Base-by-base conservation (phyloP, 1,140 invertebrate species). In the Zelostemma sp. region DNA sequence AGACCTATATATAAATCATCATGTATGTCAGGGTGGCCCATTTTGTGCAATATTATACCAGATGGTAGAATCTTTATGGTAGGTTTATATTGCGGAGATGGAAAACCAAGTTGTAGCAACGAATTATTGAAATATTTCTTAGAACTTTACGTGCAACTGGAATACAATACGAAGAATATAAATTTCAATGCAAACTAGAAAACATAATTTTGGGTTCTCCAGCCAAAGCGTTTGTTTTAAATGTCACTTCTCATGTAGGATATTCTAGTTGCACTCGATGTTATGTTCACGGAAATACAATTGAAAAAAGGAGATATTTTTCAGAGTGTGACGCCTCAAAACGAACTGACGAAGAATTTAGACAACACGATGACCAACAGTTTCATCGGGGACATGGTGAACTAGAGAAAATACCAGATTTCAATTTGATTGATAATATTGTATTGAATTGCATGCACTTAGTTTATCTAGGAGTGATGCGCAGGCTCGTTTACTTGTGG, bases 381-480 rank as follows among this genome's bases (percentile, higher is more conserved):
- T 65, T 56, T 38, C 46, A 69, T n/a, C 46, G 41, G 17, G 12
- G 0, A 2, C 4, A n/a, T 1, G 11, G 14, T 31, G 51, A 40
- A 47, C 21, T 68, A 25, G 48, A 49, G 57, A 50, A 55, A 38
- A 58, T 67, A 25, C 58, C 46, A n/a, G 62, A 63, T 46, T 72
- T 66, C 38, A 17, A 72, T 45, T 45, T 67, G 14, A 31, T 66
- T 17, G 53, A 53, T 49, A 55, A 68, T 47, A 75, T 85, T 66
- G 72, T 76, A 0, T 11, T 74, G 0, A 78, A 84, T 46, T 74
- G 68, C 38, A 80, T 82, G 78, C 80, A 84, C 59, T 40, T 81
- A 1, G 58, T 83, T 8, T 80, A 68, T 51, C 51, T 83, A 12
- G 82, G 80, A 5, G 72, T 78, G 15, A 63, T 68, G 0, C 68